Evolutionary conservation across 2,113 vertebrate genomes (phyloP).

Genomic region (Rhea americana): DNA sequence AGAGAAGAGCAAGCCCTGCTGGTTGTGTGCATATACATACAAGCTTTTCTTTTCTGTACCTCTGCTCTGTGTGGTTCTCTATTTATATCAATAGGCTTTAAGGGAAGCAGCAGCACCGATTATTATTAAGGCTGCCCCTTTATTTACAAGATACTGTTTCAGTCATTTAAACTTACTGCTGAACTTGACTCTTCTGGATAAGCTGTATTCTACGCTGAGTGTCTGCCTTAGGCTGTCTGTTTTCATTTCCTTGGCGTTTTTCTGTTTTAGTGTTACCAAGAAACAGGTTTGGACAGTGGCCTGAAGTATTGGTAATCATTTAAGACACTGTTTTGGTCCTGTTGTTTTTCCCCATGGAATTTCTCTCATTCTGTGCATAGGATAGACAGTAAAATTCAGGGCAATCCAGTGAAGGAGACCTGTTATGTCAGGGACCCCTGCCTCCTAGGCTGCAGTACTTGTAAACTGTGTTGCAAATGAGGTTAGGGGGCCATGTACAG

Average conservation of each 20-base stretch:
- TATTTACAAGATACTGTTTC: background rate
- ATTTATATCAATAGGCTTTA: background rate
- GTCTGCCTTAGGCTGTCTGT: background rate
- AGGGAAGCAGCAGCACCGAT: background rate
- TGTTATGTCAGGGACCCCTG: background rate
- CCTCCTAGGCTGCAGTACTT: background rate
- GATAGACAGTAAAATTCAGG: background rate
- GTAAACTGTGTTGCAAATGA: background rate
- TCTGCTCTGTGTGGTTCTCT: background rate
- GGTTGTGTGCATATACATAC: background rate
- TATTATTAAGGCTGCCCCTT: background rate
- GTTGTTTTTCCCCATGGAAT: background rate
- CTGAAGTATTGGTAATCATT: background rate
- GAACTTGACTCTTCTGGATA: background rate
- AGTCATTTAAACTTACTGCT: background rate
- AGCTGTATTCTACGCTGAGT: background rate
- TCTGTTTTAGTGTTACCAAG: background rate
- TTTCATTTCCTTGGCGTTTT: background rate
- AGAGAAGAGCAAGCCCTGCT: background rate
- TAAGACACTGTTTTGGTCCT: background rate
- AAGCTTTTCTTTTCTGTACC: background rate
- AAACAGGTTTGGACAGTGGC: background rate
- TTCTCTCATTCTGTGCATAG: background rate
- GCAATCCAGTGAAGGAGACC: background rate
- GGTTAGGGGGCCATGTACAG: background rate